phyloP scores from a whole-genome alignment of 1,140 invertebrate genomes.

The Chironomus striatipennis region DNA sequence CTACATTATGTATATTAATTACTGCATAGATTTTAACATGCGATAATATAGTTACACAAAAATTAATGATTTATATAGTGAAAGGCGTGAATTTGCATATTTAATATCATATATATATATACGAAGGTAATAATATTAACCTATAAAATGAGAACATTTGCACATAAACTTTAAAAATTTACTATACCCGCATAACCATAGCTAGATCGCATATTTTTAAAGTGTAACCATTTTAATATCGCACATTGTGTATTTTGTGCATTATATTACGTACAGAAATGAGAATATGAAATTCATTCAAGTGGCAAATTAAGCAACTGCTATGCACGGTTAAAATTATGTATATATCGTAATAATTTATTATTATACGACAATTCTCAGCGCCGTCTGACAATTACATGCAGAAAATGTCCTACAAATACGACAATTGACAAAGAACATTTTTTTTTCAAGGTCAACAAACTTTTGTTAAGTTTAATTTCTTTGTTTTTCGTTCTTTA shows the following conservation, averaged over 20 bases:
- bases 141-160: neutral
- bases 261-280: neutral
- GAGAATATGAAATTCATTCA: neutral
- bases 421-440: neutral
- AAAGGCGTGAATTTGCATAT: constrained; percentile 12
- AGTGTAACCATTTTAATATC: no score
- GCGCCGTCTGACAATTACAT: constrained; percentile 5
- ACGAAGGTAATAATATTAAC: neutral
- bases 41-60: neutral
- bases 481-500: no score
- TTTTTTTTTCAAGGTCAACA: neutral
- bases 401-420: neutral
- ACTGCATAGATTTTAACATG: constrained; percentile 13
- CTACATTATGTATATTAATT: neutral
- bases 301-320: neutral
- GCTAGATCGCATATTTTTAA: neutral
- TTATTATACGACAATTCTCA: neutral
- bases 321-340: neutral
- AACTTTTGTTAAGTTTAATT: neutral
- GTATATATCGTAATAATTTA: neutral
- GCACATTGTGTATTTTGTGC: no score
- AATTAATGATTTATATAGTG: constrained; percentile 9
- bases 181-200: neutral
- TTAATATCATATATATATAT: neutral
- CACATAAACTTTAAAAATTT: neutral